Evolutionary conservation across 2,888 invertebrate genomes (phyloP), one percentile per base, ranked within the genome.

Genomic region (Meliscaeva auricollis): DNA sequence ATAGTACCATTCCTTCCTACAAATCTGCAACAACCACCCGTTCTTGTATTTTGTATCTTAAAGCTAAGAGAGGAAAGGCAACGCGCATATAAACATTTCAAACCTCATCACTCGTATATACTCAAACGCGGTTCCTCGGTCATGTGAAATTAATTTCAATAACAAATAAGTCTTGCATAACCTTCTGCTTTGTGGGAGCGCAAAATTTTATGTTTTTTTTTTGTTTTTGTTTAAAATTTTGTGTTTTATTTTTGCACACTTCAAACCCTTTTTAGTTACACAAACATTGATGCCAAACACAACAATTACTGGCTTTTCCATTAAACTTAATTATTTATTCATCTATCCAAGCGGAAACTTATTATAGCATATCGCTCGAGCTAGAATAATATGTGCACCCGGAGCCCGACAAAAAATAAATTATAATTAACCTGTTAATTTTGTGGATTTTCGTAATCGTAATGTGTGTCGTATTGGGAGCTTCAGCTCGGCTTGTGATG

Each of bases 261-360:
- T 38, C 8, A 20, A 38, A n/a, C 44, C 20, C 20, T 15, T 54
- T 2, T 8, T 35, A 8, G 1, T 11, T 35, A 11, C 11, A 41
- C 35, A 15, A 15, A 46, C 66, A 35, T 77, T 50, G 58, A n/a
- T 46, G 60, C 60, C 62, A 48, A 6, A 35, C 6, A 77, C 46
- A 68, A 82, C 60, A 72, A 82, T 15, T 66, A 66, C 72, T 35
- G 46, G 13, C 20, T 38, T 62, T 58, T 73, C 32, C 77, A 77
- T 77, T 82, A 54, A 78, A 73, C 73, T 82, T 77, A 72, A 77
- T 82, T 73, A 82, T 77, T 77, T 78, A 82, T 82, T 77, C 68
- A 82, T 77, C 66, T 77, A 68, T 77, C 41, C 60, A 82, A 82
- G 73, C 73, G 60, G 60, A 82, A 77, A 78, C 52, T 82, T 46